A percentile compares a stretch with the other conserved stretches of the same genome.
These are phyloP conservation scores for Drepana arcuata DNA, from an alignment of 1,140 invertebrate genomes.

Conservation along the genomic window DNA sequence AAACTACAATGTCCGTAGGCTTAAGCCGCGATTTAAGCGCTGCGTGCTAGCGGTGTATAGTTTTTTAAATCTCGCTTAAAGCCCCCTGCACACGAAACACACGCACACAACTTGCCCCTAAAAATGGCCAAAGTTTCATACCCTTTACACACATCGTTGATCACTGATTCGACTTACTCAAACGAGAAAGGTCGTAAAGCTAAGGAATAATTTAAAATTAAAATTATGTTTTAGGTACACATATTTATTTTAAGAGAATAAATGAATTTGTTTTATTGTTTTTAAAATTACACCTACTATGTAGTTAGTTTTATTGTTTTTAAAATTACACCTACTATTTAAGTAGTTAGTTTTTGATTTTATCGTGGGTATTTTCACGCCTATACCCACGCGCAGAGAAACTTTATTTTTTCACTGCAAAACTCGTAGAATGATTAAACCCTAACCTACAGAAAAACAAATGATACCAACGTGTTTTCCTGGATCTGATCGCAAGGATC, in stretches of 20 bases:
- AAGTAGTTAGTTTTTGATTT: not conserved
- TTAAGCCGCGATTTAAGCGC: not conserved
- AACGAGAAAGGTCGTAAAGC: constrained; percentile 34
- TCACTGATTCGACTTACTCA: constrained; percentile 34
- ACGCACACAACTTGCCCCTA: constrained; percentile 4
- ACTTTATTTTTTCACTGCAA: too few species aligned
- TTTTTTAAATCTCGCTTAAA: constrained; percentile 38
- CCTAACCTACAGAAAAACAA: too few species aligned
- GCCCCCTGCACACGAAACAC: constrained; percentile 19
- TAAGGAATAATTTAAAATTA: constrained; percentile 7
- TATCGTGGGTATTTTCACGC: not conserved
- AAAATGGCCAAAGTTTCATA: constrained; percentile 39
- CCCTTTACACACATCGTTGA: constrained; percentile 54
- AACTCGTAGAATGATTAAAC: too few species aligned
- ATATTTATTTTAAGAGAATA: not conserved
- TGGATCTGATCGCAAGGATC: too few species aligned
- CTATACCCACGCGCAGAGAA: too few species aligned
- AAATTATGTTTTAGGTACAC: too few species aligned
- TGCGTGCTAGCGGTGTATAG: not conserved
- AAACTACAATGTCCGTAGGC: not conserved
- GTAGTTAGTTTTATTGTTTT: not conserved
- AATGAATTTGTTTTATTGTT: not conserved
- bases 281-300: too few species aligned
- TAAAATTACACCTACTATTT: not conserved
- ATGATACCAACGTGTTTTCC: too few species aligned